phyloP scores from a whole-genome alignment of 2,113 vertebrate species.

The Stegastes partitus region DNA sequence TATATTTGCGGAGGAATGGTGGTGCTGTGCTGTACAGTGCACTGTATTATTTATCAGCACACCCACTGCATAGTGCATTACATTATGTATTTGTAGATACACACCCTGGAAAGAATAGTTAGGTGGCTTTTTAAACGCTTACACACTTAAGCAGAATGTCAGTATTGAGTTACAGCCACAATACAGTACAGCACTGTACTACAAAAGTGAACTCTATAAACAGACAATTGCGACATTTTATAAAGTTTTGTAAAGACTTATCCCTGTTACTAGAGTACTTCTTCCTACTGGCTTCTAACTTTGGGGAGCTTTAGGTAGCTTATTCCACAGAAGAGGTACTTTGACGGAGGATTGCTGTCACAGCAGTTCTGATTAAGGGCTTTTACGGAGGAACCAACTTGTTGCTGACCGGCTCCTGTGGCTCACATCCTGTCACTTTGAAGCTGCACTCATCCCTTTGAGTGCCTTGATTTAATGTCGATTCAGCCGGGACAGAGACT shows the following conservation, averaged over 20 bases:
- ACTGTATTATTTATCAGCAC: too few relatives aligned
- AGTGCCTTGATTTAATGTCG: slow-evolving; percentile 35
- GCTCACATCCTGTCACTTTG: slow-evolving; percentile 38
- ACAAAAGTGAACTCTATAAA: not conserved
- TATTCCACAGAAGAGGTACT: slow-evolving; percentile 8
- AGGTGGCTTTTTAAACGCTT: not conserved
- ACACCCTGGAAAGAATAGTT: too few relatives aligned
- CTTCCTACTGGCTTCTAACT: not conserved
- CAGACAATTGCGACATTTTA: too few relatives aligned
- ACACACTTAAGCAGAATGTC: too few relatives aligned
- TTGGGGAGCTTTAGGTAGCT: not conserved
- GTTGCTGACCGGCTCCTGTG: slow-evolving; percentile 36
- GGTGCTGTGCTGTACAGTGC: too few relatives aligned
- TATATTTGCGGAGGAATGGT: not conserved
- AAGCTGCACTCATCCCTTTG: slow-evolving; percentile 40
- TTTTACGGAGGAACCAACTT: slow-evolving; percentile 14
- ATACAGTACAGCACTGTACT: not conserved
- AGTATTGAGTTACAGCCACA: too few relatives aligned
- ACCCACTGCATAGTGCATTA: too few relatives aligned
- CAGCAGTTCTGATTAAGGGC: slow-evolving; percentile 15
- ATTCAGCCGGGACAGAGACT: slow-evolving; percentile 12
- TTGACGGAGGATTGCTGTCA: slow-evolving; percentile 15
- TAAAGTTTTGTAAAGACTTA: not conserved
- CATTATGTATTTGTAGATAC: too few relatives aligned
- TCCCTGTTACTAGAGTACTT: not conserved